Percentiles rank a stretch among this genome's conserved stretches.
phyloP scores from a whole-genome alignment of 2,797 vertebrate genomes.

The Acrossocheilus fasciatus region DNA sequence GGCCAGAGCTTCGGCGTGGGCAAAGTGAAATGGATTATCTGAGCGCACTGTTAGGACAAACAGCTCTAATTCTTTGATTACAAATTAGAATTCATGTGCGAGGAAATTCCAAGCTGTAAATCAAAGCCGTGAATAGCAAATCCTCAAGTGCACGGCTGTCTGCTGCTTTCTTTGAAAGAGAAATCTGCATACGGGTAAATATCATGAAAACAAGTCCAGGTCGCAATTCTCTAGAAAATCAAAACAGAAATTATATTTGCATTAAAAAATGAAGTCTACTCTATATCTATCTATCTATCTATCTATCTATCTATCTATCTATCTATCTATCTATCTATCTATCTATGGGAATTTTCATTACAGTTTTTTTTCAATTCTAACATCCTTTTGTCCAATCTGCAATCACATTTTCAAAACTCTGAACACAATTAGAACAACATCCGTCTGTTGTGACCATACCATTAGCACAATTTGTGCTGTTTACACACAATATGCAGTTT shows the following conservation, averaged over 20 bases:
- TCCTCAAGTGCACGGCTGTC: slow-evolving; percentile 10
- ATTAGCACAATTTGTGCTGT: too few species aligned
- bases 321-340: too few species aligned
- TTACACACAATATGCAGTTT: too few species aligned
- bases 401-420: too few species aligned
- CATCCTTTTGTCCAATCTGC: too few species aligned
- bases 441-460: too few species aligned
- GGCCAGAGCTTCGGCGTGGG: slow-evolving; percentile 68
- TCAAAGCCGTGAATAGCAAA: slow-evolving; percentile 51
- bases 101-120: slow-evolving; percentile 71
- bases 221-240: neutral
- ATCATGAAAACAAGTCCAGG: neutral
- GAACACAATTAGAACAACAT: too few species aligned
- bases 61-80: slow-evolving; percentile 79
- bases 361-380: too few species aligned
- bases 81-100: slow-evolving; percentile 74
- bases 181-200: neutral
- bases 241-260: neutral
- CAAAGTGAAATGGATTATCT: slow-evolving; percentile 80
- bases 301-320: too few species aligned
- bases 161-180: slow-evolving; percentile 2
- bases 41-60: slow-evolving; percentile 72
- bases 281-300: too few species aligned
- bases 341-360: too few species aligned
- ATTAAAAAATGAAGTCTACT: neutral